phyloP scores from a whole-genome alignment of 2,797 vertebrate species.

The Rhabdomys pumilio region DNA sequence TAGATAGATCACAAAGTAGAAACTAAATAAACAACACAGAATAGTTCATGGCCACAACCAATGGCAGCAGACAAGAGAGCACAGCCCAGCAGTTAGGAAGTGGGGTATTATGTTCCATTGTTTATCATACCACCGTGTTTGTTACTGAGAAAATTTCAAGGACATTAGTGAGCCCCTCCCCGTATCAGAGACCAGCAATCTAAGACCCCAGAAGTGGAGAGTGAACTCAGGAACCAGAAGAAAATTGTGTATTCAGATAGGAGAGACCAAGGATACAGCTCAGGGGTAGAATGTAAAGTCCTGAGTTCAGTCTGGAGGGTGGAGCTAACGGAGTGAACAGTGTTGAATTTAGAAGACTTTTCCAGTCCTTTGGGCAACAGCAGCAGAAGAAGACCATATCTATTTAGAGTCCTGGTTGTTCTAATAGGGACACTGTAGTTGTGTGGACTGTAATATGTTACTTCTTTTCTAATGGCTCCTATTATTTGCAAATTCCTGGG shows the following conservation, averaged over 20 bases:
- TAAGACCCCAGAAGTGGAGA: neutral
- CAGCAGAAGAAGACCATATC: neutral
- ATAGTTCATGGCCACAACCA: neutral
- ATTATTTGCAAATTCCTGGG: constrained; percentile 7
- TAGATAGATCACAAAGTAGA: no score
- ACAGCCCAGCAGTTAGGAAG: neutral
- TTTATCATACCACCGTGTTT: neutral
- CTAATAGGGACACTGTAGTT: neutral
- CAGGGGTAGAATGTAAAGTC: neutral
- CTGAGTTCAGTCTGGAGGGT: neutral
- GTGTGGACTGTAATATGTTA: neutral
- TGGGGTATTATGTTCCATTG: neutral
- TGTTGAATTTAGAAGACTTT: neutral
- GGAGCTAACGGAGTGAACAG: neutral
- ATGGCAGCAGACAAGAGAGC: neutral
- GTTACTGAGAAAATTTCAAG: neutral
- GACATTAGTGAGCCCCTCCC: neutral
- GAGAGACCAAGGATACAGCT: no score
- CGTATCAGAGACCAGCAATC: neutral
- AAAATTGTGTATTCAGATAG: neutral
- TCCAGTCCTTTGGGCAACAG: neutral
- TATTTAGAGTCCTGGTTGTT: neutral
- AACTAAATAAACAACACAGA: neutral
- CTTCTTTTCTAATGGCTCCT: neutral
- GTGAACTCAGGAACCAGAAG: neutral